Conservation (phyloP, 2,888 invertebrate genomes). For the Nudaria mundana region DNA sequence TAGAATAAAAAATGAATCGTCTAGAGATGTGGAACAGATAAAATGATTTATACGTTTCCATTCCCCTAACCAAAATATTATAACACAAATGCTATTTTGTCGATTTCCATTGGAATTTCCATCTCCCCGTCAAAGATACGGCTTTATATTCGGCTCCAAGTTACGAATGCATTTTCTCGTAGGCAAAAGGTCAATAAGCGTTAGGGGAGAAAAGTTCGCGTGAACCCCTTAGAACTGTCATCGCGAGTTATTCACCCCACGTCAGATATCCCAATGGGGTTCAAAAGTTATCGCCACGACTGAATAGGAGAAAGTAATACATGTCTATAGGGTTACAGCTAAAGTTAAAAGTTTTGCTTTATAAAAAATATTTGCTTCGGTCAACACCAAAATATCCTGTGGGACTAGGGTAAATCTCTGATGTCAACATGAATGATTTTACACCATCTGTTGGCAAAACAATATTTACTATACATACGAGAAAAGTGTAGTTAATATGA, state of each 20-base stretch:
- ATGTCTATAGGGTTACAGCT: constrained; percentile 47
- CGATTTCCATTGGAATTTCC: constrained; percentile 55
- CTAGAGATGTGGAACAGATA: constrained; percentile 25
- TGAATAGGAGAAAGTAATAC: constrained; percentile 66
- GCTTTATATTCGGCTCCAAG: constrained; percentile 43
- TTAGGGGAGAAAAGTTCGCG: constrained; percentile 54
- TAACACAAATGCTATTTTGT: constrained; percentile 46
- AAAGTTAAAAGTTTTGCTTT: constrained; percentile 39
- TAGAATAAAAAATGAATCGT: constrained; percentile 22
- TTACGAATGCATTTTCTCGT: constrained; percentile 60
- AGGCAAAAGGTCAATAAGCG: constrained; percentile 66
- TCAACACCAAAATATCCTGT: constrained; percentile 17
- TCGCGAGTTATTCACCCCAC: constrained; percentile 68
- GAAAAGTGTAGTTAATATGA: not conserved
- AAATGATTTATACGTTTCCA: constrained; percentile 35
- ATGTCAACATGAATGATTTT: constrained; percentile 22
- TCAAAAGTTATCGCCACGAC: constrained; percentile 64
- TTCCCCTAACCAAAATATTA: constrained; percentile 40
- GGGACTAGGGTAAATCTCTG: constrained; percentile 26
- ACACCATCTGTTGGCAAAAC: constrained; percentile 20
- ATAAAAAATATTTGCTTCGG: constrained; percentile 38
- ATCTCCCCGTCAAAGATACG: constrained; percentile 44
- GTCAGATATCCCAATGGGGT: constrained; percentile 69
- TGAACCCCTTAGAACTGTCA: constrained; percentile 67
- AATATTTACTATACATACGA: constrained; percentile 1